Base-by-base conservation (phyloP, 2,797 vertebrate genomes). In the Bucorvus abyssinicus region DNA sequence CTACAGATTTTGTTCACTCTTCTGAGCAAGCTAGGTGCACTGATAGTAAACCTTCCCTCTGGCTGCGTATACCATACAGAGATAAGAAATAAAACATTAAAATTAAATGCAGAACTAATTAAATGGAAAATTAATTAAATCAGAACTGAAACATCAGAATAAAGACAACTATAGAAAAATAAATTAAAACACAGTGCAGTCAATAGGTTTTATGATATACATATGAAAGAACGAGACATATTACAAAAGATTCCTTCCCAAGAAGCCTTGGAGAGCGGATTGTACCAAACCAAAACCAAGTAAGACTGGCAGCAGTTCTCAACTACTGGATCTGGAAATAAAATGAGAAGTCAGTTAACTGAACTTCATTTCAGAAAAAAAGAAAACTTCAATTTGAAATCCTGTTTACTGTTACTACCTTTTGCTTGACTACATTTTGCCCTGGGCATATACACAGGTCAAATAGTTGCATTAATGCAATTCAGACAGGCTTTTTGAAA, bases 401-500 rank as follows among this genome's bases (percentile, higher is more conserved):
- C 27, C 10, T 77, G 12, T 71, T 91, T 70, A 56, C 70, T 80
- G 27, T 82, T 60, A 52, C 16, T 93, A 90, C 49, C 15, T 82
- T 88, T 93, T 74, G 45, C 67, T 76, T 91, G 52, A 65, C 74
- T 60, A 75, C 20, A 24, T 96, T 85, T 97, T 92, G 73, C 95
- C 92, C 94, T 17, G 26, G 60, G 89, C 94, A 87, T 89, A 65
- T 45, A 79, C 56, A 93, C 87, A 97, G 95, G 97, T 98, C 92
- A 97, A 97, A 97, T 94, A 97, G 97, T 96, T 97, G 97, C 95
- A 97, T 98, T 97, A 97, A 95, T 93, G 88, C 85, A 90, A 95
- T 97, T 97, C 96, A 97, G 95, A 76, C 49, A 97, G 96, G 87
- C 74, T 91, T 94, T 90, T 95, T 93, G 94, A 96, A 97, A 96